Conservation (phyloP, 1,140 invertebrate genomes). For the Argopecten irradians region DNA sequence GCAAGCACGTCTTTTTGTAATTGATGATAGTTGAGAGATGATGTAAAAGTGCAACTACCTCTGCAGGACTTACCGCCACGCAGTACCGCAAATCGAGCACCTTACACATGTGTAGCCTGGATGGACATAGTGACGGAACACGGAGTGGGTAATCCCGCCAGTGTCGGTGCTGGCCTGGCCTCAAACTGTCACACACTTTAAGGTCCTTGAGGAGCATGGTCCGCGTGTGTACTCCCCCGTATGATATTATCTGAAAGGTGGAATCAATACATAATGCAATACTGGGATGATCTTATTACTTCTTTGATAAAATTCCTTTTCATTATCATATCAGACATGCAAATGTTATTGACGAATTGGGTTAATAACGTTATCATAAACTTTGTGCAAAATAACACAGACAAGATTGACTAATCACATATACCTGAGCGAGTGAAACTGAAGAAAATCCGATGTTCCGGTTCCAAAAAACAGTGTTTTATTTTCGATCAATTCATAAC, state of each 20-base stretch:
- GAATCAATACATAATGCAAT: background rate
- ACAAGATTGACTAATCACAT: no score
- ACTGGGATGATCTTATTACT: background rate
- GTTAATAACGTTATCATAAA: no score
- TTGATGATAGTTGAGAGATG: background rate
- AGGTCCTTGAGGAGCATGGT: slow-evolving; percentile 63
- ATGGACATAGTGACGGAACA: slow-evolving; percentile 71
- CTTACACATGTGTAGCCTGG: slow-evolving; percentile 68
- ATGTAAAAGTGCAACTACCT: background rate
- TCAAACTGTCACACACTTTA: slow-evolving; percentile 66
- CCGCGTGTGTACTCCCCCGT: slow-evolving; percentile 66
- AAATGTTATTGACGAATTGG: no score
- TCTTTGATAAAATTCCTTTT: no score
- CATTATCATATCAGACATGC: no score
- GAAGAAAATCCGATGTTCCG: no score
- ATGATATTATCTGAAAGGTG: slow-evolving; percentile 64
- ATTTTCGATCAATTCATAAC: no score
- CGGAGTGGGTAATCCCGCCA: slow-evolving; percentile 66
- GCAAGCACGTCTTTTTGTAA: background rate
- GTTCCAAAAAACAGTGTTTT: no score
- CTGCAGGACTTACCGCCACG: slow-evolving; percentile 65
- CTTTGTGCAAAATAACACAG: no score
- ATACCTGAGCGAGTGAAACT: no score
- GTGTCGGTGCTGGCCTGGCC: slow-evolving; percentile 68
- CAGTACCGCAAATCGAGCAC: slow-evolving; percentile 72